phyloP scores from a whole-genome alignment of 2,113 vertebrate genomes.

The Scomber colias region DNA sequence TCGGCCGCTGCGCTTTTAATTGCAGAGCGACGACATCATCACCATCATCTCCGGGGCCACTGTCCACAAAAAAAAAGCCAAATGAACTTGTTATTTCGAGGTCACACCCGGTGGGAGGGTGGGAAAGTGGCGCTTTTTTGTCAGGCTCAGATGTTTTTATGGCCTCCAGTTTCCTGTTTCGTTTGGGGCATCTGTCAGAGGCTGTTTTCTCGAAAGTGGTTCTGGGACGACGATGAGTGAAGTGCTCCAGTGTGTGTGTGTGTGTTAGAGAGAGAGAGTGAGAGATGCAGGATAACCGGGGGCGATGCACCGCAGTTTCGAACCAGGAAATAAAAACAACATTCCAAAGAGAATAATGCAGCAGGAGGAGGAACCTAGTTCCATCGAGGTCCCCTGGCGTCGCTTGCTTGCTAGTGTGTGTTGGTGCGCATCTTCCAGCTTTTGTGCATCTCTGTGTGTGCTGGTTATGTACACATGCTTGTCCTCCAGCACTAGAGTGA shows the following conservation, averaged over 20 bases:
- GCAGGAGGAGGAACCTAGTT: conserved; percentile 77
- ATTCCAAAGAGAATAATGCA: conserved; percentile 83
- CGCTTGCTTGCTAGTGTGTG: conserved; percentile 32
- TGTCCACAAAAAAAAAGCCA: conserved; percentile 26
- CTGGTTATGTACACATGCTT: conserved; percentile 69
- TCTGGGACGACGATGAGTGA: conserved; percentile 62
- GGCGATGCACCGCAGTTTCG: conserved; percentile 53
- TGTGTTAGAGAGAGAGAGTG: neutral
- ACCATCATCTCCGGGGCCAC: neutral
- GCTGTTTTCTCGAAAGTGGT: conserved; percentile 73
- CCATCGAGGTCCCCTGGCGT: conserved; percentile 70
- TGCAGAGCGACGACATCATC: neutral
- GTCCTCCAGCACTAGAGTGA: conserved; percentile 69
- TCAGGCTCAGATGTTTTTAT: conserved; percentile 49
- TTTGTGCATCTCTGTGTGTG: conserved; percentile 61
- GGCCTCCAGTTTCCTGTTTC: conserved; percentile 49
- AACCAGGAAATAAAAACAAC: conserved; percentile 81
- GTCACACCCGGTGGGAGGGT: neutral
- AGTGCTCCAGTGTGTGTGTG: neutral
- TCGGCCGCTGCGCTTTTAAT: conserved; percentile 16
- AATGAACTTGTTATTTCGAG: conserved; percentile 50
- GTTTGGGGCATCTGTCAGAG: conserved; percentile 72
- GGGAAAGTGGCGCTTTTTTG: conserved; percentile 41
- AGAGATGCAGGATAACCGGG: conserved; percentile 46
- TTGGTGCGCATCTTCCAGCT: conserved; percentile 37